Conservation (phyloP, 2,113 vertebrate species). For the Aleadryas rufinucha region DNA sequence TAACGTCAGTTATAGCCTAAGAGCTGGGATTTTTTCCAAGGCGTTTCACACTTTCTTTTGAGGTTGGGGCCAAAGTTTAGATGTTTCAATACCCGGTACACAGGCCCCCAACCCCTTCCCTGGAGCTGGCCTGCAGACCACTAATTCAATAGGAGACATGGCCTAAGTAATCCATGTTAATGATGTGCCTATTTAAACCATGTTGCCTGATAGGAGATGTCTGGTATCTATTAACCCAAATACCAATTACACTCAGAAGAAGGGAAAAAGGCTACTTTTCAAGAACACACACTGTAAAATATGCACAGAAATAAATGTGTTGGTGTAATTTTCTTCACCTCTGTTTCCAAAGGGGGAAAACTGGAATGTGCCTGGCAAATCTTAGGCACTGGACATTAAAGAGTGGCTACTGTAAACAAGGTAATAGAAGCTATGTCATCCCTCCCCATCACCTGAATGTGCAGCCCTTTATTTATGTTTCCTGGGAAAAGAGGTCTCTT, state of each 20-base stretch:
- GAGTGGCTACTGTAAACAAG: not conserved
- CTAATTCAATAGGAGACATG: constrained; percentile 6
- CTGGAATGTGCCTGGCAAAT: not conserved
- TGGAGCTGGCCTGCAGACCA: constrained; percentile 26
- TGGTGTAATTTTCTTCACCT: not conserved
- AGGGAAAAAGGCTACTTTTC: not conserved
- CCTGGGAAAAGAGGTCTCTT: not conserved
- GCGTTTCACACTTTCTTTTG: constrained; percentile 40
- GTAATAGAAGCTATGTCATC: not conserved
- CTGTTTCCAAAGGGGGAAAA: not conserved
- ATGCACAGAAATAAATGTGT: not conserved
- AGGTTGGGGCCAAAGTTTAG: constrained; percentile 44
- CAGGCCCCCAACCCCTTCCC: not conserved
- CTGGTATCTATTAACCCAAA: not conserved
- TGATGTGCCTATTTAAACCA: constrained; percentile 41
- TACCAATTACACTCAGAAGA: not conserved
- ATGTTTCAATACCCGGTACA: not conserved
- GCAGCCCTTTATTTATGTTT: not conserved
- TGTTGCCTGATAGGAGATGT: constrained; percentile 46
- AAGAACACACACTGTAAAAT: not conserved
- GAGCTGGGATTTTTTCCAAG: constrained; percentile 17
- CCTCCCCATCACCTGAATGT: not conserved
- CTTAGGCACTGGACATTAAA: not conserved
- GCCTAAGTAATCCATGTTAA: constrained; percentile 10
- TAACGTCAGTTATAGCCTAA: not conserved